Evolutionary conservation across 2,797 vertebrate genomes (phyloP).

Genomic region (Pyrocephalus nanus): DNA sequence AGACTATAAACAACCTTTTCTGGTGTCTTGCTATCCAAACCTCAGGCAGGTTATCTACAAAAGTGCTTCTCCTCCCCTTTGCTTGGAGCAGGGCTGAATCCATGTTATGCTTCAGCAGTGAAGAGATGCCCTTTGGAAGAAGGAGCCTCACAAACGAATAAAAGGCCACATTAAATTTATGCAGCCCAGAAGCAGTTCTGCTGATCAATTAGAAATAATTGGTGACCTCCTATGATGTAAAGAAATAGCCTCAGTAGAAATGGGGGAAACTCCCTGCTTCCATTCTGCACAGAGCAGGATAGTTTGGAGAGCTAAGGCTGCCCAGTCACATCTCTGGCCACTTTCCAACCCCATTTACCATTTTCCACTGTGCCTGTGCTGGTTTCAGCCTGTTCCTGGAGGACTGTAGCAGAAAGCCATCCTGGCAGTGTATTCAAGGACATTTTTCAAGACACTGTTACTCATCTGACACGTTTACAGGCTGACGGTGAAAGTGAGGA

Average conservation of each 20-base stretch:
- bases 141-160: not conserved
- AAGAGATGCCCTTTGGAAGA: not conserved
- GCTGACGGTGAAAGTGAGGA: not conserved
- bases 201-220: not conserved
- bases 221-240: not conserved
- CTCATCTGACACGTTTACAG: not conserved
- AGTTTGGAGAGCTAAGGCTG: not conserved
- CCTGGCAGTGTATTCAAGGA: not conserved
- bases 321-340: not conserved
- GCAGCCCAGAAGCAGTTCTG: not conserved
- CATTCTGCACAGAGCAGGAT: not conserved
- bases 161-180: not conserved
- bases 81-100: not conserved
- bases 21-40: not conserved
- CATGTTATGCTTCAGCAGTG: not conserved
- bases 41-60: not conserved
- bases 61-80: not conserved
- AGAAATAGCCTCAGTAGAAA: not conserved
- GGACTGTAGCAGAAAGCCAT: not conserved
- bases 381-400: not conserved
- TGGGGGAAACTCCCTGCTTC: not conserved
- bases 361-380: not conserved
- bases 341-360: not conserved
- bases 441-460: not conserved
- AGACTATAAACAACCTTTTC: not conserved